Base-by-base conservation (phyloP, 2,888 invertebrate species). In the Rotaria macrura region DNA sequence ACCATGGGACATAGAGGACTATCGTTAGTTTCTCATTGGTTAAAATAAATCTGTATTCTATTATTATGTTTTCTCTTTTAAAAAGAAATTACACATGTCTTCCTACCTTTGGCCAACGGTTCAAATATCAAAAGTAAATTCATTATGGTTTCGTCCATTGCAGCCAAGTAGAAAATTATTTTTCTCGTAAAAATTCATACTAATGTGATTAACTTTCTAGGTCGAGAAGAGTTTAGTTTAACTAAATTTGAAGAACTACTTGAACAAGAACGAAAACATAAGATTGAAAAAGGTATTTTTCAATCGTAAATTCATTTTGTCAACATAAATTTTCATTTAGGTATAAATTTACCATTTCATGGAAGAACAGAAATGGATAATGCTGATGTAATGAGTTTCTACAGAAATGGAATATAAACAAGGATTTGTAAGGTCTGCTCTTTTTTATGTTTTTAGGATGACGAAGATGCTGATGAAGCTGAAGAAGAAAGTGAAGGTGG, bases 81-180 rank as follows among this genome's bases (percentile, higher is more conserved):
- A n/a, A n/a, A n/a, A n/a, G n/a, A n/a, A n/a, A 65, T 29, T 14
- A 40, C 2, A 25, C 9, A 79, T 79, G 79, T 43, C 79, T 43
- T 43, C 43, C 25, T n/a, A 79, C n/a, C 23, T 79, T 43, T 79
- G 79, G 79, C 79, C 79, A n/a, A 43, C n/a, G 0, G 10, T 43
- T 43, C 43, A 79, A 79, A 40, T n/a, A 25, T 79, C 79, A 14
- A 40, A 43, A 79, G 79, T 79, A 25, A 79, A 40, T 79, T 79
- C 43, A 43, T 43, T 40, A n/a, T 79, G 79, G 79, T 79, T 43
- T 79, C 79, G 79, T n/a, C 79, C 79, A n/a, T 79, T 79, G n/a
- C 79, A 79, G n/a, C 43, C 79, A 17, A 14, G 79, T 79, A 54
- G 54, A 25, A 54, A 25, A 54, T 0, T 7, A 34, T n/a, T 20